Base-by-base conservation (phyloP, 2,888 invertebrate species). In the Melipona beecheii region DNA sequence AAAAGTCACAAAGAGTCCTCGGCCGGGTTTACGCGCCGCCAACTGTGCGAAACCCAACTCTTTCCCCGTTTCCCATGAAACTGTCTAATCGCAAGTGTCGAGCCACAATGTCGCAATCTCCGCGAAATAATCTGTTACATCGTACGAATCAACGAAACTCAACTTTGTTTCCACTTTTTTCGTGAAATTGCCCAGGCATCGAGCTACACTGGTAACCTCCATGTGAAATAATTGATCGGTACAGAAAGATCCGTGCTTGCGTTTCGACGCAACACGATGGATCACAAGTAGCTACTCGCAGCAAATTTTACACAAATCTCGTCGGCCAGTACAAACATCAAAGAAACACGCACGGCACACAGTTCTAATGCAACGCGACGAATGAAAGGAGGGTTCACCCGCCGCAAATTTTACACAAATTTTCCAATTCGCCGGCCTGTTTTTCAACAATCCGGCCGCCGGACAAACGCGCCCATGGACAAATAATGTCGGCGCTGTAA, bases 1-100 rank as follows among this genome's bases (percentile, higher is more conserved):
- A 80, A 77, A 74, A 78, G 78, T 79, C 80, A 62, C 74, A 69
- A 75, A 83, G 71, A 58, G 71, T 19, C 49, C 72, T 54, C 36
- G 71, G 73, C 49, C 65, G 65, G 74, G 64, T 84, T 84, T 79
- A 85, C 65, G 84, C 72, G 60, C 54, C 36, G 75, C 52, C 65
- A 36, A 43, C 56, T 24, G 58, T 36, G 68, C 75, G 27, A n/a
- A 60, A 62, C 73, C 73, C 64, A 78, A 78, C 75, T 72, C 83
- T 75, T 83, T 82, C 24, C n/a, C 52, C 52, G 43, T 15, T 49
- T 58, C 15, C 31, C 68, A 21, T 43, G 43, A 27, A 64, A 69
- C 24, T n/a, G 17, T 17, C 19, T 27, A 31, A 9, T 24, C 52
- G 0, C 1, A 13, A n/a, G 19, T 6, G 17, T 13, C 43, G 4